A percentile compares a stretch with the other conserved stretches of the same genome.
These are phyloP conservation scores for Platycheirus rosarum DNA, from an alignment of 2,888 invertebrate species.

Conservation along the genomic window DNA sequence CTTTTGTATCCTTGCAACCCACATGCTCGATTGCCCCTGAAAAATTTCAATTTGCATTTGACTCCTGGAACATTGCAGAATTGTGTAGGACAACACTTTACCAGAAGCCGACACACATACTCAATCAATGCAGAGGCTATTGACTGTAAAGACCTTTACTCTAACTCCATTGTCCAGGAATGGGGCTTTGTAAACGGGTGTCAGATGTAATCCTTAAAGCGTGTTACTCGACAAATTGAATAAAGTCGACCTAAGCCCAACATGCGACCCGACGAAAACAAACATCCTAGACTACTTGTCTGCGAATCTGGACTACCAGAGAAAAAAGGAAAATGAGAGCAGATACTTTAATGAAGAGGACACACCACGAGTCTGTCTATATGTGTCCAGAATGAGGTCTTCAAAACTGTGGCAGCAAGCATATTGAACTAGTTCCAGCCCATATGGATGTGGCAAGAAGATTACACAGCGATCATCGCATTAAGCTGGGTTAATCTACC, in stretches of 20 bases:
- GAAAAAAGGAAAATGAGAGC: constrained; percentile 14
- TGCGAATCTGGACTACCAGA: constrained; percentile 33
- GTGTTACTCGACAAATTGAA: constrained; percentile 81
- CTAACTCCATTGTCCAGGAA: constrained; percentile 45
- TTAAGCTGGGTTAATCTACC: constrained; percentile 66
- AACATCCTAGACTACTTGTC: constrained; percentile 36
- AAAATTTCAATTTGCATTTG: constrained; percentile 82
- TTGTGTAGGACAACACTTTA: constrained; percentile 8
- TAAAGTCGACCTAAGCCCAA: constrained; percentile 75
- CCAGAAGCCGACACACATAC: constrained; percentile 57
- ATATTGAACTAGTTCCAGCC: constrained; percentile 67
- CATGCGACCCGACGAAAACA: constrained; percentile 60
- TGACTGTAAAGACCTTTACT: constrained; percentile 38
- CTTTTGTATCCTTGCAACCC: constrained; percentile 63
- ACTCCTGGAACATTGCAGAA: no score
- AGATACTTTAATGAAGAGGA: constrained; percentile 17
- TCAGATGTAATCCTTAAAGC: constrained; percentile 81
- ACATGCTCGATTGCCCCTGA: constrained; percentile 74
- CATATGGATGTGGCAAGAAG: constrained; percentile 46
- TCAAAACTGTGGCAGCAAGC: constrained; percentile 1
- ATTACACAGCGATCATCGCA: constrained; percentile 66
- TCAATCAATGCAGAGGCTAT: constrained; percentile 36
- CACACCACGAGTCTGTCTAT: background rate
- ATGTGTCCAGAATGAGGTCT: constrained; percentile 1
- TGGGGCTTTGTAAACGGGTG: constrained; percentile 63